A percentile compares a stretch with the other conserved stretches of the same genome.
phyloP scores from a whole-genome alignment of 1,140 invertebrate genomes.

The Olivierus martensii region DNA sequence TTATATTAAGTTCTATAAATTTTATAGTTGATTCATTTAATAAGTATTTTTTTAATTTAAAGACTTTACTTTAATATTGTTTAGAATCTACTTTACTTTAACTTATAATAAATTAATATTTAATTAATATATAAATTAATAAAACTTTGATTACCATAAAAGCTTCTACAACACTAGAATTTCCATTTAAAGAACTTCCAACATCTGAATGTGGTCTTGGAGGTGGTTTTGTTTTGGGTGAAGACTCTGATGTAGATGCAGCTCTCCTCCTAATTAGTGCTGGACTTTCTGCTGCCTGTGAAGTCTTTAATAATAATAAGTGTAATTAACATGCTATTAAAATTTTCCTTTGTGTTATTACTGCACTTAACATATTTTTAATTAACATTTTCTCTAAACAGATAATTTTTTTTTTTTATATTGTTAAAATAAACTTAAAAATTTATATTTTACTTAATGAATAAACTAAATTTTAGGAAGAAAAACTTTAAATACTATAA shows the following conservation, averaged over 20 bases:
- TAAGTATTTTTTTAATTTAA: not conserved
- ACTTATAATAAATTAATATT: slow-evolving; percentile 37
- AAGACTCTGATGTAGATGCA: slow-evolving; percentile 11
- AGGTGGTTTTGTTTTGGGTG: slow-evolving; percentile 12
- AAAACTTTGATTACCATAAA: not conserved
- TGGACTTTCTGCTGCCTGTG: too few species aligned
- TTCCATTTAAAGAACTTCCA: slow-evolving; percentile 3
- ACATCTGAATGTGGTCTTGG: slow-evolving; percentile 44
- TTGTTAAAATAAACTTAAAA: too few species aligned
- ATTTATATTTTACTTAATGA: too few species aligned
- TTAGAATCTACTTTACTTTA: not conserved
- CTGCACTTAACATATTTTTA: too few species aligned
- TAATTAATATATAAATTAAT: slow-evolving; percentile 32
- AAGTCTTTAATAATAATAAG: too few species aligned
- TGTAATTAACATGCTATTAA: too few species aligned
- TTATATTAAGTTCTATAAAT: not conserved
- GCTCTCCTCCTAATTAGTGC: slow-evolving; percentile 1
- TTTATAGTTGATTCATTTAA: not conserved
- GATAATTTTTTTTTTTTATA: too few species aligned
- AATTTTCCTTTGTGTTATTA: too few species aligned
- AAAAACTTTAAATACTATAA: too few species aligned
- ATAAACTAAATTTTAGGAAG: too few species aligned
- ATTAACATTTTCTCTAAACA: too few species aligned
- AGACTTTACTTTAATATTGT: not conserved
- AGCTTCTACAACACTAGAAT: not conserved